Evolutionary conservation across 1,140 invertebrate species (phyloP), one percentile per base, ranked within the genome.

Genomic region (Sinella curviseta): DNA sequence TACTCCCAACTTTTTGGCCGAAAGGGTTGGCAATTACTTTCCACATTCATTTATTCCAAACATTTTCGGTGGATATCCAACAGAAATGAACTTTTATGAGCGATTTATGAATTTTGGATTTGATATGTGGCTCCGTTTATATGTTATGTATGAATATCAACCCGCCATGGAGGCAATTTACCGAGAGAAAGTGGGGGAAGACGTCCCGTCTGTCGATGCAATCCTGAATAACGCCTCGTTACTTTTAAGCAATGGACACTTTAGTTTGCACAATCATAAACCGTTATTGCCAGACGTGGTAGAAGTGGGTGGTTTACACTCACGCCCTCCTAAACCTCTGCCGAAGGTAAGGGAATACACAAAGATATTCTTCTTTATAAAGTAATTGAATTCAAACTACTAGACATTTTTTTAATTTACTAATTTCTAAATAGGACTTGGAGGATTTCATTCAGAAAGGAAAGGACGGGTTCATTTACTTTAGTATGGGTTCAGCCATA

Each of bases 241-340:
- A 54, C 78, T 90, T 12, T 82, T 92, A 3, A 85, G 88, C 0
- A 92, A 92, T 84, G 86, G 87, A 17, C 89, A 92, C 85, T 88
- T 88, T 74, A 85, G 86, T 1, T 74, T 90, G 4, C 88, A 88
- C 79, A 86, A 87, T 0, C 84, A 89, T 0, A 86, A 86, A 48
- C 88, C 89, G 0, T 84, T 84, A 14, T 85, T 86, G 1, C 88
- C 89, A 0, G 88, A 86, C 24, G 82, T 89, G 1, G 83, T 91
- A 2, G 89, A 91, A 85, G 87, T 91, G 20, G 90, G 89, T 16
- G 91, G 90, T 16, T 82, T 92, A 1, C 90, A 90, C 79, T 83
- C 89, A 0, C 82, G 85, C 2, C 84, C 76, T 14, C 79, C 83
- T 30, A 84, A 85, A 55, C 48, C 82, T 75, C 4, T 86, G 80